Percentiles rank a stretch among this genome's conserved stretches.
These are phyloP conservation scores for Liasis olivaceus DNA, from an alignment of 2,797 vertebrate species.

Conservation along the genomic window DNA sequence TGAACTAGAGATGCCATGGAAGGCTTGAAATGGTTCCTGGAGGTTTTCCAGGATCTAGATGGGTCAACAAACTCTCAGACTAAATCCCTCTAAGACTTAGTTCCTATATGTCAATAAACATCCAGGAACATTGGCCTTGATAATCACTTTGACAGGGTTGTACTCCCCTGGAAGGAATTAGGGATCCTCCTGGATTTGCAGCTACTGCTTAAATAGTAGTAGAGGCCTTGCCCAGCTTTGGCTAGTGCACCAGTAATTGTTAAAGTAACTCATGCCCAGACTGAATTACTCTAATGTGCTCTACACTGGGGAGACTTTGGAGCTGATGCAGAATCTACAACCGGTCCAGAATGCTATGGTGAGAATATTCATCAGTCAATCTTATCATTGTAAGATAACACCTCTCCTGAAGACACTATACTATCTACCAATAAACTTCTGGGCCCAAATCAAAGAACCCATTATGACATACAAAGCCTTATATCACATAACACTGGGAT, in stretches of 20 bases:
- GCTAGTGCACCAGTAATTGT: not conserved
- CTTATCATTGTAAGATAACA: not conserved
- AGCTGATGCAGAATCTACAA: not conserved
- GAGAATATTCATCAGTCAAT: not conserved
- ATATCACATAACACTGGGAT: not conserved
- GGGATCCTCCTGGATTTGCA: not conserved
- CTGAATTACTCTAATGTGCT: not conserved
- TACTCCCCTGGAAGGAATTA: not conserved
- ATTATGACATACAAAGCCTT: not conserved
- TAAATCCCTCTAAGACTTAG: not conserved
- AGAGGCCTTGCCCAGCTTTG: not conserved
- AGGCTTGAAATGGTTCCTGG: too few species aligned
- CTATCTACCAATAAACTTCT: not conserved
- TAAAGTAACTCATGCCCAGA: not conserved
- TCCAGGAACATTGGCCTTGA: not conserved
- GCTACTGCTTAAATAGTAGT: not conserved
- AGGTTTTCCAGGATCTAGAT: too few species aligned
- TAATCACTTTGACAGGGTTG: not conserved
- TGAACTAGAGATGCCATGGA: too few species aligned
- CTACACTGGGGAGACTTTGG: not conserved
- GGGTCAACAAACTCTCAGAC: too few species aligned
- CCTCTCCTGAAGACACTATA: not conserved
- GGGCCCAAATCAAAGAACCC: not conserved
- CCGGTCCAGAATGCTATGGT: not conserved
- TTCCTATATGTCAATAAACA: not conserved